Evolutionary conservation across 2,113 vertebrate species (phyloP).

Genomic region (Chloebia gouldiae): DNA sequence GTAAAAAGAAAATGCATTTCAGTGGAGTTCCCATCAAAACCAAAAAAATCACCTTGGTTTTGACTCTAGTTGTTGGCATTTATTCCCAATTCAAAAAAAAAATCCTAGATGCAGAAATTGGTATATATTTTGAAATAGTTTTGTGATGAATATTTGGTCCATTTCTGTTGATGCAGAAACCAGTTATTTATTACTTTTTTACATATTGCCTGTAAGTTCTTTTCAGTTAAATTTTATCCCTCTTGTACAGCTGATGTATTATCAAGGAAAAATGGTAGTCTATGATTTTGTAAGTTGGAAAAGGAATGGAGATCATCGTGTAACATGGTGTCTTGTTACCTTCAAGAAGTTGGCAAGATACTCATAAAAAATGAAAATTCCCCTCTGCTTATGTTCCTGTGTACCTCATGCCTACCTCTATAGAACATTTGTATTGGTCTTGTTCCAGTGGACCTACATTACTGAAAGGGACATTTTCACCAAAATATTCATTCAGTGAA

Average conservation of each 20-base stretch:
- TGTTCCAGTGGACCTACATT: neutral
- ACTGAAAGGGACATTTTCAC: neutral
- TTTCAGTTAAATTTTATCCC: neutral
- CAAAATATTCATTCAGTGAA: neutral
- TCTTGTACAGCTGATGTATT: neutral
- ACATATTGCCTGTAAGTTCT: neutral
- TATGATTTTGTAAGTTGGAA: neutral
- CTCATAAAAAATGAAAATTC: neutral
- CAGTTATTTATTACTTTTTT: neutral
- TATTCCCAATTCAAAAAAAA: neutral
- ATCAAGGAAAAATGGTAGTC: neutral
- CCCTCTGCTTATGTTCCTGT: neutral
- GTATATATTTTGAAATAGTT: neutral
- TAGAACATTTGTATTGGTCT: neutral
- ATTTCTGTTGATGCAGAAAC: neutral
- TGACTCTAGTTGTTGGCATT: neutral
- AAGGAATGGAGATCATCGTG: neutral
- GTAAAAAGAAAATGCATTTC: neutral
- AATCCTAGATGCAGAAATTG: neutral
- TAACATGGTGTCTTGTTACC: neutral
- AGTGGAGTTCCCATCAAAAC: neutral
- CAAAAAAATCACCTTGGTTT: neutral
- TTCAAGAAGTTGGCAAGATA: neutral
- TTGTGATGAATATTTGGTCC: neutral
- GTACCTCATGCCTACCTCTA: accelerated